A percentile compares a stretch with the other conserved stretches of the same genome.
Evolutionary conservation across 2,113 vertebrate genomes (phyloP).

Genomic region (Prunella himalayana): DNA sequence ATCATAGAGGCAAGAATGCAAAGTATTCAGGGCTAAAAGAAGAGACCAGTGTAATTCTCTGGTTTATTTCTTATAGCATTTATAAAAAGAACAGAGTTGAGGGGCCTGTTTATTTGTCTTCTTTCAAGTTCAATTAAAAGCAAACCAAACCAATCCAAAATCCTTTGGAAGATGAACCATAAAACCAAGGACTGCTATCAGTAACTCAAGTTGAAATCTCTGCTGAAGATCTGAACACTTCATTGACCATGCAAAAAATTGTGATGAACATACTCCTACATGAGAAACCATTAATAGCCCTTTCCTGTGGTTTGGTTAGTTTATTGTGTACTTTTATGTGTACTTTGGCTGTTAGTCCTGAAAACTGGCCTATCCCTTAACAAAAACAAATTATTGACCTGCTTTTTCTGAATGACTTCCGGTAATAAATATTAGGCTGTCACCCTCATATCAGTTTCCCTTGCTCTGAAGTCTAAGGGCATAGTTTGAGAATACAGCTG

Average conservation of each 20-base stretch:
- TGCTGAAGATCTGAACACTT: background rate
- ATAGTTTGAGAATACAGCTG: background rate
- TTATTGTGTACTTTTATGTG: background rate
- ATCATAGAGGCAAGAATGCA: background rate
- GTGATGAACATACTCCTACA: background rate
- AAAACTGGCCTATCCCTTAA: background rate
- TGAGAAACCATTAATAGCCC: background rate
- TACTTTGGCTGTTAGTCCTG: background rate
- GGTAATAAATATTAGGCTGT: background rate
- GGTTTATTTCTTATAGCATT: background rate
- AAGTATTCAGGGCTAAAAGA: background rate
- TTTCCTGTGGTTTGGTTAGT: background rate
- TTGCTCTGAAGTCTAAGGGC: background rate
- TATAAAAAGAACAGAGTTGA: background rate
- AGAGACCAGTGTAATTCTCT: background rate
- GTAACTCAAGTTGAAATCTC: background rate
- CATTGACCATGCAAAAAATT: background rate
- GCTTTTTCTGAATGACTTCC: background rate
- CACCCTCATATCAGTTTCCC: background rate
- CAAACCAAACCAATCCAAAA: background rate
- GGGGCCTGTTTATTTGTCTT: background rate
- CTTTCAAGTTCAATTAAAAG: background rate
- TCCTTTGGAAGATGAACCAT: background rate
- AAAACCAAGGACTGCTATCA: background rate
- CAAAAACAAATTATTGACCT: background rate